A percentile compares a stretch with the other conserved stretches of the same genome.
phyloP scores from a whole-genome alignment of 2,113 vertebrate genomes.

The Saccopteryx leptura region DNA sequence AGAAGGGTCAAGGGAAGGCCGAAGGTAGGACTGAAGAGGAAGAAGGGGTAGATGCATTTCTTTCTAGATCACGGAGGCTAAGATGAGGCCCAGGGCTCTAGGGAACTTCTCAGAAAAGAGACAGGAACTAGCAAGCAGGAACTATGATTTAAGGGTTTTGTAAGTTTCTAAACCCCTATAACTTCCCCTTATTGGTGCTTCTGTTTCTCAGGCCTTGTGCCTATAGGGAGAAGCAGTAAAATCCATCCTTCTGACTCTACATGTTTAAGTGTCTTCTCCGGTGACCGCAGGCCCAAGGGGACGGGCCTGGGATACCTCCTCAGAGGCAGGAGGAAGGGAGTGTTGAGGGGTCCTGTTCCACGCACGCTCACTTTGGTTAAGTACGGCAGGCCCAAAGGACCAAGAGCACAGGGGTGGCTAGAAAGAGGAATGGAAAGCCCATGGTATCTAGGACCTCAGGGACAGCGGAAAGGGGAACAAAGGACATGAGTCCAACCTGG shows the following conservation, averaged over 20 bases:
- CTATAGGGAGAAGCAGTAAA: neutral
- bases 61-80: neutral
- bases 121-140: conserved; percentile 24
- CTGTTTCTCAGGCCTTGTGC: neutral
- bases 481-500: neutral
- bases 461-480: conserved; percentile 14
- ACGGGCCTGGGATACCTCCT: neutral
- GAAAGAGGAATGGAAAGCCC: conserved; percentile 30
- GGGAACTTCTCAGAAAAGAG: conserved; percentile 56
- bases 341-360: neutral
- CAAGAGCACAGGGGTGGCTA: neutral
- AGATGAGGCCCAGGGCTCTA: neutral
- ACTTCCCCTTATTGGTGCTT: conserved; percentile 38
- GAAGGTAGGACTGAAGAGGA: neutral
- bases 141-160: conserved; percentile 36
- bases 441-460: neutral
- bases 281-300: neutral
- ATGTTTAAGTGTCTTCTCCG: neutral
- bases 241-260: neutral
- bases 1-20: neutral
- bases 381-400: neutral
- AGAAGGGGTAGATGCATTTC: neutral
- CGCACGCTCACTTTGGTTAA: no score
- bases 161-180: neutral
- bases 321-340: neutral